These are phyloP conservation scores for Styela clava DNA, from an alignment of 23 tunicate species.

Conservation along the genomic window DNA sequence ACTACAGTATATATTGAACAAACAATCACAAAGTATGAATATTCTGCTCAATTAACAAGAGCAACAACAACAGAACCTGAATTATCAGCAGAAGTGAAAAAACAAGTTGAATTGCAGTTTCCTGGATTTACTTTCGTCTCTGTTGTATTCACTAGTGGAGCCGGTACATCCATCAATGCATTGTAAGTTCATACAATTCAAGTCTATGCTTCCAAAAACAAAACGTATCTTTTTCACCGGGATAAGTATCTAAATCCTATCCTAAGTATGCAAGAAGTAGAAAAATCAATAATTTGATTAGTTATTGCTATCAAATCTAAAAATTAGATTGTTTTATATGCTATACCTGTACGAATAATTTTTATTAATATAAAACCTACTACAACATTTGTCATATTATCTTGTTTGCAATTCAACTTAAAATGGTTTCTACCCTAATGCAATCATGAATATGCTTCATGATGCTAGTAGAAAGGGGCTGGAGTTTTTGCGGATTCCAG, in stretches of 20 bases:
- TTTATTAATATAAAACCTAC: too few relatives aligned
- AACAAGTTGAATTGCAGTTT: slow-evolving; percentile 4
- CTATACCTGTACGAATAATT: too few relatives aligned
- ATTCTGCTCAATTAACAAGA: neutral
- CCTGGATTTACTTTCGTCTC: slow-evolving; percentile 18
- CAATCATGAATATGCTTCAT: too few relatives aligned
- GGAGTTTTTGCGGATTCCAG: too few relatives aligned
- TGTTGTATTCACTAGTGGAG: neutral
- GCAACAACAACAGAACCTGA: neutral
- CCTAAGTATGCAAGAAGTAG: too few relatives aligned
- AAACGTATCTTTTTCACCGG: neutral
- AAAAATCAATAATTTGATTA: too few relatives aligned
- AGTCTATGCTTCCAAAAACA: neutral
- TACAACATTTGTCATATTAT: too few relatives aligned
- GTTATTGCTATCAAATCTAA: too few relatives aligned
- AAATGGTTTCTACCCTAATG: too few relatives aligned
- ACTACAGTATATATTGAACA: neutral
- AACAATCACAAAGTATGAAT: slow-evolving; percentile 3
- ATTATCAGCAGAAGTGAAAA: neutral
- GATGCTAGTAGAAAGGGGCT: too few relatives aligned
- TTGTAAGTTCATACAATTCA: slow-evolving; percentile 8
- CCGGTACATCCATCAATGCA: slow-evolving; percentile 6
- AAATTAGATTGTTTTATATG: too few relatives aligned
- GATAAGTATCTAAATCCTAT: neutral
- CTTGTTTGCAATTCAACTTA: too few relatives aligned